Evolutionary conservation across 92 coral and sea anemone species (phyloP), one percentile per base, ranked within the genome.

Genomic region (Parazoanthus swiftii): DNA sequence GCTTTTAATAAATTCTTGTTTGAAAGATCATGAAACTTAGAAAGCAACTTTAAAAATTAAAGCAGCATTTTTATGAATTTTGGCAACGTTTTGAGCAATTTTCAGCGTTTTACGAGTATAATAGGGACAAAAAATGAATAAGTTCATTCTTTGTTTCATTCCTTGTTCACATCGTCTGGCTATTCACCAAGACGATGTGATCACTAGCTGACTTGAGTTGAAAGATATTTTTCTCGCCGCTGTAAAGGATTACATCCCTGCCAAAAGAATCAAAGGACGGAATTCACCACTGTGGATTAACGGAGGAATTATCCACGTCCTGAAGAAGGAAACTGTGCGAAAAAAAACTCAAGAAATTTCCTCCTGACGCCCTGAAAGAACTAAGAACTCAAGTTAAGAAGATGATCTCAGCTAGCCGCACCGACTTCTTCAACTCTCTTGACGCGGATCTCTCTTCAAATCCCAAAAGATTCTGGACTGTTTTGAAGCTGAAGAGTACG

Each of bases 201-300:
- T 76, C 80, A 51, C 70, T 68, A 80, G 85, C 90, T 91, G 93
- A 91, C 81, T 79, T 33, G 81, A 75, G 65, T 88, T 89, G 91
- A 91, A 91, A 88, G 90, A 88, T 58, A 72, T 75, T 75, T 91
- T 82, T 86, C 86, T 88, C 71, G 85, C 88, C 76, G 90, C 83
- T 51, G 90, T 89, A 10, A 50, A 36, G 85, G 83, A 79, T 58
- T 89, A 83, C 86, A 89, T 91, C 66, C 90, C 93, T 56, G 85
- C 88, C 76, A 50, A 54, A 84, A 78, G 73, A 81, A 85, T 85
- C 81, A 88, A 88, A 73, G 89, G 89, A 63, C 74, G 86, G 72
- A 80, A 72, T 48, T 46, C 89, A 54, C 86, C 88, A 21, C 77
- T 85, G 44, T 87, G 88, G 88, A 85, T 85, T n/a, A 72, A 72